Conservation (phyloP, 2,888 invertebrate species). For the Drosophila fulvimacula region DNA sequence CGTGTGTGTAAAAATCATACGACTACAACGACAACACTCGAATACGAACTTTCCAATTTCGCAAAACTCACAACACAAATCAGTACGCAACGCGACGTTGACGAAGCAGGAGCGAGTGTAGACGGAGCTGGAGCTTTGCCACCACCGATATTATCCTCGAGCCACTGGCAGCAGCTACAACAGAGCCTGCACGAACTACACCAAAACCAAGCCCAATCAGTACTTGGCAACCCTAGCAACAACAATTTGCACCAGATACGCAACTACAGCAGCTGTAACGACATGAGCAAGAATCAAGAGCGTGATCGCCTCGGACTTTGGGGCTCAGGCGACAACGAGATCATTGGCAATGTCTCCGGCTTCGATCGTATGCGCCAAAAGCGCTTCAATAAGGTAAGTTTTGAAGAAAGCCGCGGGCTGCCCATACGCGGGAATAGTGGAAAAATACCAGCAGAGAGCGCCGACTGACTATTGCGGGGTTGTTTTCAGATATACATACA, state of each 20-base stretch:
- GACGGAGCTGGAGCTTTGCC: conserved; percentile 36
- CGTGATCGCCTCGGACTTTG: conserved; percentile 83
- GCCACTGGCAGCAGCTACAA: conserved; percentile 60
- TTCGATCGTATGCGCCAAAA: conserved; percentile 79
- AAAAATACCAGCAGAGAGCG: conserved; percentile 65
- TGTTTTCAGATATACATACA: conserved; percentile 28
- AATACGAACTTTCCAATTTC: conserved; percentile 84
- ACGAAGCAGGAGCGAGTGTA: conserved; percentile 58
- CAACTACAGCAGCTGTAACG: conserved; percentile 39
- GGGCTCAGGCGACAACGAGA: conserved; percentile 82
- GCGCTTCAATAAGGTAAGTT: conserved; percentile 84
- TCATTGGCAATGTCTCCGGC: conserved; percentile 80
- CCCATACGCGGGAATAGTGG: conserved; percentile 44
- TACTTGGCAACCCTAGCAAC: conserved; percentile 26
- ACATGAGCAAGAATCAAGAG: conserved; percentile 37
- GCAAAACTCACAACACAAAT: conserved; percentile 82
- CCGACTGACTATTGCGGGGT: conserved; percentile 46
- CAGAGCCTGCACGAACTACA: conserved; percentile 56
- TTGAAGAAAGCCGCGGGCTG: conserved; percentile 2
- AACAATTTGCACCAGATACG: conserved; percentile 55
- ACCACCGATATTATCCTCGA: conserved; percentile 61
- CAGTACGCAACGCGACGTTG: conserved; percentile 82
- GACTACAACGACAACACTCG: conserved; percentile 83
- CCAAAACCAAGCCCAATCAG: conserved; percentile 34
- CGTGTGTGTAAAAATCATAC: conserved; percentile 82